Conservation (phyloP, 30 jellyfish, hydroid and myxozoan species). For the Cassiopea andromeda region DNA sequence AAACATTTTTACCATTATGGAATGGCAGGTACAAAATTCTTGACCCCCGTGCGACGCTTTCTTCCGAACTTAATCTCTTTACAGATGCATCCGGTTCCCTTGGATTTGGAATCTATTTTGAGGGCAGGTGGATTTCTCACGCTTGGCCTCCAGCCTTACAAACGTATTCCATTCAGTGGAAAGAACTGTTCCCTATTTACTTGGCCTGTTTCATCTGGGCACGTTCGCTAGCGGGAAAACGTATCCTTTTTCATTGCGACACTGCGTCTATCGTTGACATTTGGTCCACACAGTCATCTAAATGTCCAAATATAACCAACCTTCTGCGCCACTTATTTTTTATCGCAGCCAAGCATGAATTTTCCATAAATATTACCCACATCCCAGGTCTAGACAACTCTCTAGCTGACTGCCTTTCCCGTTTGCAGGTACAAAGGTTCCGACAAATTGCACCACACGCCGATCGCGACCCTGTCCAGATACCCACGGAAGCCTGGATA, state of each 20-base stretch:
- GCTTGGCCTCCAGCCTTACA: not conserved
- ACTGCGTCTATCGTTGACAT: not conserved
- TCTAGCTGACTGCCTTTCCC: not conserved
- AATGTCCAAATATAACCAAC: not conserved
- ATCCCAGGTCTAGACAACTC: not conserved
- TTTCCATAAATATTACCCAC: not conserved
- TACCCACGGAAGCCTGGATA: not conserved
- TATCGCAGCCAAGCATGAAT: not conserved
- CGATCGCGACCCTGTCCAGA: not conserved
- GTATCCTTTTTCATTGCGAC: constrained; percentile 9
- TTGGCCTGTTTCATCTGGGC: constrained; percentile 16
- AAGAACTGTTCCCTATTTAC: constrained; percentile 31
- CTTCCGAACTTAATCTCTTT: not conserved
- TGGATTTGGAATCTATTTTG: constrained; percentile 8
- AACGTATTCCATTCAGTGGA: not conserved
- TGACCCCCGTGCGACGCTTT: not conserved
- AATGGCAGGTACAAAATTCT: constrained; percentile 11
- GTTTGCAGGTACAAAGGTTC: not conserved
- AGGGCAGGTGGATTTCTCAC: not conserved
- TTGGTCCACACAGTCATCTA: not conserved
- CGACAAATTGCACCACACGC: not conserved
- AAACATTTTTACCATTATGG: not conserved
- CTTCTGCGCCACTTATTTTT: not conserved
- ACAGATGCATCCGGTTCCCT: constrained; percentile 24
- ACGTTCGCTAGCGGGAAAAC: not conserved